Base-by-base conservation (phyloP, 2,888 invertebrate genomes). In the Psylliodes chrysocephalus region DNA sequence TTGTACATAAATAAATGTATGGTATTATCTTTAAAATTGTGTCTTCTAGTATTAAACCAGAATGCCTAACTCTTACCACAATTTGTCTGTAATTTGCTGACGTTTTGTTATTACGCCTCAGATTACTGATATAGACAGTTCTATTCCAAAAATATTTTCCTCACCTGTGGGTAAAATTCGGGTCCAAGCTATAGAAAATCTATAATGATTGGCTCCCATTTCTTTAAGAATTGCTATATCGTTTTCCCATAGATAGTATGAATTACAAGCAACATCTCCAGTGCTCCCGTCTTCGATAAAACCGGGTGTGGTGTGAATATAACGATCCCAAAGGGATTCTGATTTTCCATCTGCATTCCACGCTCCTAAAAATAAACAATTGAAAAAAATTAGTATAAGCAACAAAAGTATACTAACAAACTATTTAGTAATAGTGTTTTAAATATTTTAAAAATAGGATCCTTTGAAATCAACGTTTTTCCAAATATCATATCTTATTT, bases 201-300 rank as follows among this genome's bases (percentile, higher is more conserved):
- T 81, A 77, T 89, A 89, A 75, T 83, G 84, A 56, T 81, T 71
- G 1, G 86, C 85, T 0, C 88, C 88, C 0, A 90, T 78, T 18
- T 84, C 76, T 60, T 83, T 84, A 57, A 91, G 73, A 44, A 89
- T 76, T 28, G 79, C 74, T 0, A 90, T 86, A 71, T 92, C 91
- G 35, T 87, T 85, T 71, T 84, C 83, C 77, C 86, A 87, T 70
- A 82, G 85, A 78, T 90, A 86, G 78, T 90, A 91, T 14, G 89
- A 89, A 77, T 90, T 89, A 56, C 87, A 87, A 0, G 90, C 87
- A 0, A 88, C 80, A 73, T 90, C 89, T 0, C 86, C 90, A 55
- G 86, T 89, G 0, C 85, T 82, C 2, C 84, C 79, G 67, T 88
- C 85, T 67, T 76, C 78, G 2, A 90, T 84, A 55, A 63, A 68